Percentiles rank a stretch among this genome's conserved stretches.
Conservation (phyloP, 2,113 vertebrate genomes). For the Nipponia nippon region DNA sequence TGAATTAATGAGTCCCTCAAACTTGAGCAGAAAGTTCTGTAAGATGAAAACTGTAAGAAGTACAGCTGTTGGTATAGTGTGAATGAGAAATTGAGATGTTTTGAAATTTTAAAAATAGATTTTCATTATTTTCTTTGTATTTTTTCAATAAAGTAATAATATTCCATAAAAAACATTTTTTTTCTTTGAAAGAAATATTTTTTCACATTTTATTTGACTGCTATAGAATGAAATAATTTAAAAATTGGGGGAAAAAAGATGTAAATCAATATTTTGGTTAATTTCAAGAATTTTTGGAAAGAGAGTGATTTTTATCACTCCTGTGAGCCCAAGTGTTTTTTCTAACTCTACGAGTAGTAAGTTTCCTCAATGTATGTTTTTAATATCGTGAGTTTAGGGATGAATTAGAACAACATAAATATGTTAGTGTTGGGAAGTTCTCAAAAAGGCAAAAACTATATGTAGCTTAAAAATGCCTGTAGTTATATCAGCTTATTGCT, state of each 20-base stretch:
- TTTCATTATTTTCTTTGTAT: background rate
- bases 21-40: background rate
- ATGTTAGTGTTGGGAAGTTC: background rate
- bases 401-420: background rate
- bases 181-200: background rate
- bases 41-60: background rate
- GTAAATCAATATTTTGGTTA: background rate
- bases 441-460: background rate
- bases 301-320: background rate
- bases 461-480: background rate
- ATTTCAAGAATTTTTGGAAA: background rate
- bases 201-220: background rate
- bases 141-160: background rate
- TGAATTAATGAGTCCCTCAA: background rate
- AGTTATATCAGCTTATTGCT: background rate
- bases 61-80: background rate
- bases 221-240: background rate
- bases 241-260: background rate
- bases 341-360: background rate
- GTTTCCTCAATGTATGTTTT: background rate
- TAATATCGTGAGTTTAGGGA: background rate
- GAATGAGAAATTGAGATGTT: background rate
- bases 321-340: background rate
- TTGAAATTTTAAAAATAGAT: background rate
- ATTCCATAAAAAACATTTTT: background rate